These are phyloP conservation scores for Drosophila tsacasi DNA, from an alignment of 1,140 invertebrate species.

Conservation along the genomic window DNA sequence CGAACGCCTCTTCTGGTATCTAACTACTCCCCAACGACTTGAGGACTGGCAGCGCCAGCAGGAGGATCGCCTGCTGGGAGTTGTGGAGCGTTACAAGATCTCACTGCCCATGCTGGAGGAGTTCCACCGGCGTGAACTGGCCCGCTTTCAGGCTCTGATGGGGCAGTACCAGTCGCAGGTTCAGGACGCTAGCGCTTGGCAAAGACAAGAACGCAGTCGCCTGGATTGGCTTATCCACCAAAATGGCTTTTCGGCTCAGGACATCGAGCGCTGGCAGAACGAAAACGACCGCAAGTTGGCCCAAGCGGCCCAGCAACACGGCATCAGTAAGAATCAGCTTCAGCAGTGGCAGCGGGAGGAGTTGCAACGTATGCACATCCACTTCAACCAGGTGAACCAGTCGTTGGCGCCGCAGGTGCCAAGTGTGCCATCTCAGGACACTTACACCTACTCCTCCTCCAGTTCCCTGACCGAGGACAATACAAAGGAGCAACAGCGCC, in stretches of 20 bases:
- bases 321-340: constrained; percentile 57
- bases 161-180: constrained; percentile 67
- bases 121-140: constrained; percentile 75
- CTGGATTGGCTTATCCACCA: constrained; percentile 80
- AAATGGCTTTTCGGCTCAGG: constrained; percentile 63
- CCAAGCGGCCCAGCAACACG: constrained; percentile 57
- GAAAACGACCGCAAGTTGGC: constrained; percentile 66
- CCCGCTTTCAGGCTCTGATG: constrained; percentile 63
- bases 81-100: constrained; percentile 68
- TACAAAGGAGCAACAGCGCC: constrained; percentile 66
- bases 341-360: constrained; percentile 76
- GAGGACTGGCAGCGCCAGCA: constrained; percentile 80
- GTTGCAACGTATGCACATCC: constrained; percentile 58
- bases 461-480: constrained; percentile 54
- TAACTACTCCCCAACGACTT: constrained; percentile 60
- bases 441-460: constrained; percentile 23
- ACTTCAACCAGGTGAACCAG: constrained; percentile 70
- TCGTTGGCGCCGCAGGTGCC: constrained; percentile 50
- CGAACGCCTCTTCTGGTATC: constrained; percentile 78
- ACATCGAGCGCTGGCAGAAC: constrained; percentile 77
- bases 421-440: constrained; percentile 4
- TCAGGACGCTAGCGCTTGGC: constrained; percentile 63
- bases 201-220: constrained; percentile 69
- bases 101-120: constrained; percentile 61
- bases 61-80: constrained; percentile 70